Evolutionary conservation across 2,888 invertebrate species (phyloP).

Genomic region (Ochropacha duplaris): DNA sequence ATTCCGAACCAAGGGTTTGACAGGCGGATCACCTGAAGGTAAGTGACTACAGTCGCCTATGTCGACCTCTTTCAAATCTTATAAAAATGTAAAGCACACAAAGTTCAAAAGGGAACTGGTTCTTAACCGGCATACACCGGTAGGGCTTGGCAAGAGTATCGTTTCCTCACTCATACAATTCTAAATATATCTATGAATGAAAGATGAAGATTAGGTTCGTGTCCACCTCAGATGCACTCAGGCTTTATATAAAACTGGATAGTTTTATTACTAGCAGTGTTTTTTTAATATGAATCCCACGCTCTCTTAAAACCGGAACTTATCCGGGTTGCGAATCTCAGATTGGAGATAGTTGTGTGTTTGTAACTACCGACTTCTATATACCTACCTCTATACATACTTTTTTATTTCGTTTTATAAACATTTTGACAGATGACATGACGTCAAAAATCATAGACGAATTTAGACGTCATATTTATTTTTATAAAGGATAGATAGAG

Average conservation of each 20-base stretch:
- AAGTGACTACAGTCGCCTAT: too few species aligned
- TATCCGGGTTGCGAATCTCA: constrained; percentile 2
- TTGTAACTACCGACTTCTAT: neutral
- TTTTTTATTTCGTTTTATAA: neutral
- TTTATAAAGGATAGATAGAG: too few species aligned
- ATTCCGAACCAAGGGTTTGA: too few species aligned
- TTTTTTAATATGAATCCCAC: constrained; percentile 2
- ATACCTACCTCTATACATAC: neutral
- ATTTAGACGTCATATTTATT: neutral
- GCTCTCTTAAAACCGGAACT: constrained; percentile 3
- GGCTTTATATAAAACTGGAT: neutral
- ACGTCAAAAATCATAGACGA: neutral
- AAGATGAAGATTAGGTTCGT: neutral
- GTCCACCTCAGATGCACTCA: neutral
- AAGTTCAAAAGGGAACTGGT: too few species aligned
- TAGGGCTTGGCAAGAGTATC: too few species aligned
- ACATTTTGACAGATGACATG: neutral
- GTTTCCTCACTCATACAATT: too few species aligned
- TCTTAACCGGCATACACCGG: too few species aligned
- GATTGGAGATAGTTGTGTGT: constrained; percentile 1
- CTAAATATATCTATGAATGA: neutral
- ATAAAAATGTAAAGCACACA: too few species aligned
- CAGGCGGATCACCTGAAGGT: too few species aligned
- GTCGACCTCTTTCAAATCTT: too few species aligned
- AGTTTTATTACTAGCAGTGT: neutral